Evolutionary conservation across 2,113 vertebrate species (phyloP).

Genomic region (Lagopus muta): DNA sequence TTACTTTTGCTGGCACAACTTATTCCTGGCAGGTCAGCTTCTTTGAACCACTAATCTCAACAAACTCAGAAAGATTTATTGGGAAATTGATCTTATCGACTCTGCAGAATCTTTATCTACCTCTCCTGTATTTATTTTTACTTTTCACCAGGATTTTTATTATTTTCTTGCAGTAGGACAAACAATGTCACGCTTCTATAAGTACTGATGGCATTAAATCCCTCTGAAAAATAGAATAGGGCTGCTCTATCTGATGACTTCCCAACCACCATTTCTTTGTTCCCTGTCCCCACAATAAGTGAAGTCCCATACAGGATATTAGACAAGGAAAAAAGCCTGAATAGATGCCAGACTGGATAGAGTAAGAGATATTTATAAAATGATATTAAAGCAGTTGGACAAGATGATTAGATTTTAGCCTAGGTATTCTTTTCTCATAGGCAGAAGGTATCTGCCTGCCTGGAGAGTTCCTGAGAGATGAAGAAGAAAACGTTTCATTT

Average conservation of each 20-base stretch:
- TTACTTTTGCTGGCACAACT: neutral
- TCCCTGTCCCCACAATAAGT: neutral
- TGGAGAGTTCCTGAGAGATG: slow-evolving; percentile 34
- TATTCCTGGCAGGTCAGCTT: neutral
- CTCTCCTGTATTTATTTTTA: slow-evolving; percentile 25
- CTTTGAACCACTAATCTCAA: neutral
- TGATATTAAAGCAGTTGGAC: slow-evolving; percentile 51
- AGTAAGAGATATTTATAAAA: slow-evolving; percentile 58
- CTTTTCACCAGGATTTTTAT: neutral
- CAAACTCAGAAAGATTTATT: neutral
- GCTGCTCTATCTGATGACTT: slow-evolving; percentile 41
- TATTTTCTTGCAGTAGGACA: neutral
- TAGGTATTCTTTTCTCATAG: slow-evolving; percentile 6
- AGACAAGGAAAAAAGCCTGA: slow-evolving; percentile 4
- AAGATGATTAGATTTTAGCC: slow-evolving; percentile 55
- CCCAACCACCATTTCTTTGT: slow-evolving; percentile 52
- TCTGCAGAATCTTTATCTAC: neutral
- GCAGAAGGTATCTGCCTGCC: slow-evolving; percentile 24
- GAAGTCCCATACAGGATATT: slow-evolving; percentile 61
- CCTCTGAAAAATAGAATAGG: neutral
- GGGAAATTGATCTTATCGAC: slow-evolving; percentile 8
- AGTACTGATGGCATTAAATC: neutral
- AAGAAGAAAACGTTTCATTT: slow-evolving; percentile 59
- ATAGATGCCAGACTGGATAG: slow-evolving; percentile 53
- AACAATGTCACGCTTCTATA: slow-evolving; percentile 27